Percentiles rank a stretch among this genome's conserved stretches.
These are phyloP conservation scores for Ascidia mentula DNA, from an alignment of 23 tunicate genomes.

Conservation along the genomic window DNA sequence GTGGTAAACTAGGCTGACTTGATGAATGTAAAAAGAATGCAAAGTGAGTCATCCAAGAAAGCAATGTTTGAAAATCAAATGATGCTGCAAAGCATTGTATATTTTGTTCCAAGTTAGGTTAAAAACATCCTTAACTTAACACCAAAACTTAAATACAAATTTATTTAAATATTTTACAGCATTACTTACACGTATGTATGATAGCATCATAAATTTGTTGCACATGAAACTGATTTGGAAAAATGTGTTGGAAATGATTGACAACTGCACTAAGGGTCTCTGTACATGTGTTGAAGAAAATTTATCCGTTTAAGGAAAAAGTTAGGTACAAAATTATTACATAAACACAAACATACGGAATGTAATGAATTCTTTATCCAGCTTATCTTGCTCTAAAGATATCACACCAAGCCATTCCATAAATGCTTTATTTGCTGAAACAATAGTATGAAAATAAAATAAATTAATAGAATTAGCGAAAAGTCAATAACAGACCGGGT, in stretches of 20 bases:
- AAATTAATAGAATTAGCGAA: too few species aligned
- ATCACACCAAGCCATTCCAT: constrained; percentile 1
- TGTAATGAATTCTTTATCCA: not conserved
- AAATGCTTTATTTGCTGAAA: not conserved
- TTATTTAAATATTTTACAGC: not conserved
- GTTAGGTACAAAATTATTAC: not conserved
- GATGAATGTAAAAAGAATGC: not conserved
- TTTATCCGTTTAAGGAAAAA: too few species aligned
- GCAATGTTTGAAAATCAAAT: not conserved
- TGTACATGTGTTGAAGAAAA: not conserved
- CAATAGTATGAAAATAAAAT: not conserved
- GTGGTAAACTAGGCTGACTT: too few species aligned
- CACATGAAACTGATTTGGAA: not conserved
- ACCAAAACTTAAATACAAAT: not conserved
- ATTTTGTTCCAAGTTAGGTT: not conserved
- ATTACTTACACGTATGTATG: not conserved
- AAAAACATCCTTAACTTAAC: not conserved
- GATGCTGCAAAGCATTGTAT: not conserved
- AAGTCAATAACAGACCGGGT: not conserved
- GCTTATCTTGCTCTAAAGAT: not conserved
- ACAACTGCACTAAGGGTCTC: not conserved
- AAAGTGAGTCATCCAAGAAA: not conserved
- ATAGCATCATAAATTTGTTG: not conserved
- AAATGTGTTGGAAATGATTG: not conserved
- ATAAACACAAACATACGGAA: not conserved